Conservation (phyloP, 2,113 vertebrate species). For the Phyllostomus discolor region DNA sequence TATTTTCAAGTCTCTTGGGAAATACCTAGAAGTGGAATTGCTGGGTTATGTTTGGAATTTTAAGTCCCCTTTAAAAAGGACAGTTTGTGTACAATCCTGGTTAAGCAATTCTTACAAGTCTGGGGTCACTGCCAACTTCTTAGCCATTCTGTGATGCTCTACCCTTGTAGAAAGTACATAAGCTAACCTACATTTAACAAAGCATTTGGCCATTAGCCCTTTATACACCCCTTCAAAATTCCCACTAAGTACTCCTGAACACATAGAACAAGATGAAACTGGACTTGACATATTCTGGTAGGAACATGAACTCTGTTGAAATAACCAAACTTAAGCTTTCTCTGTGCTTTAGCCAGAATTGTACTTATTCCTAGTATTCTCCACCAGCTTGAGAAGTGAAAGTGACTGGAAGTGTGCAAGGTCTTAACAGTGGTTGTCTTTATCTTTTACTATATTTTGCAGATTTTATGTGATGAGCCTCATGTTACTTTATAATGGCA, state of each 20-base stretch:
- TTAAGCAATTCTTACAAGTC: not conserved
- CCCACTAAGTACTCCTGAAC: not conserved
- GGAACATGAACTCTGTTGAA: not conserved
- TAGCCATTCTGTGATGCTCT: not conserved
- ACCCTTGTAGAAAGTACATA: not conserved
- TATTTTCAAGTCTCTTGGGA: not conserved
- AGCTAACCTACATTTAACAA: not conserved
- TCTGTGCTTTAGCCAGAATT: not conserved
- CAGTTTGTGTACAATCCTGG: not conserved
- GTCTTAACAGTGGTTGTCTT: not conserved
- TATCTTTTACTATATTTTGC: not conserved
- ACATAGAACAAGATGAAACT: not conserved
- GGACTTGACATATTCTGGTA: not conserved
- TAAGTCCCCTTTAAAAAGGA: not conserved
- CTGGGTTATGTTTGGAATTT: not conserved
- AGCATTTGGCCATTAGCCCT: not conserved
- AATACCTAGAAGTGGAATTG: not conserved
- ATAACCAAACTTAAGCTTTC: not conserved
- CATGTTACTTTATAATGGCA: not conserved
- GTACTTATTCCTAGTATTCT: not conserved
- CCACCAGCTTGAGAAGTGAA: not conserved
- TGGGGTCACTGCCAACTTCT: not conserved
- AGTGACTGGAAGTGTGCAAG: not conserved
- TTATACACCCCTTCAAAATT: not conserved
- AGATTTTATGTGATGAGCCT: not conserved